Base-by-base conservation (phyloP, 92 coral and sea anemone genomes). In the Diadumene lineata region DNA sequence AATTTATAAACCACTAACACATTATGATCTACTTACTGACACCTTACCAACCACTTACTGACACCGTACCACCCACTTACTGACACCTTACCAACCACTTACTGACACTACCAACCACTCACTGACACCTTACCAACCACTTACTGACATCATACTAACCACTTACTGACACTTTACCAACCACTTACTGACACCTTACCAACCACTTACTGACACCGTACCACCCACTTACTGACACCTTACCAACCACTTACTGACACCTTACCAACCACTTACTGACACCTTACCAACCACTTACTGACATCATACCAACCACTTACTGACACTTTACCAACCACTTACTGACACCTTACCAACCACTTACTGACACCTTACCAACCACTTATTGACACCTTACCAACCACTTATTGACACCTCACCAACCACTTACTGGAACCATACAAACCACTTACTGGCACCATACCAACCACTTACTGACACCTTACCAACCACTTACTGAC, bases 381-480 rank as follows among this genome's bases (percentile, higher is more conserved):
- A 58, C 64, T 58, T 32, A 58, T 6, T 58, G 64, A 26, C 64
- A 58, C 64, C 64, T 58, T 58, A 58, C 64, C 64, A 58, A 58
- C 31, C 64, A 58, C 64, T 58, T 58, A 58, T 32, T 58, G 64
- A 26, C 64, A 58, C 31, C 64, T 58, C 26, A 58, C 64, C 64
- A 58, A 58, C 64, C 64, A 58, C 64, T 58, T 58, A 58, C 64
- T 58, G 64, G 17, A 30, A 58, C 64, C 64, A 23, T 58, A 58
- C 29, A 1, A 58, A 22, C 64, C 64, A 58, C 31, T 58, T 25
- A 58, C 31, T 58, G 64, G 26, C 64, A 58, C 64, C 64, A 23
- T 58, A 58, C 64, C 64, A 58, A 58, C 64, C 64, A 58, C 64
- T 58, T 58, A 58, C 64, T 58, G 64, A n/a, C 64, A 58, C 64